Evolutionary conservation across 1,140 invertebrate species (phyloP).

Genomic region (Caerostris extrusa): DNA sequence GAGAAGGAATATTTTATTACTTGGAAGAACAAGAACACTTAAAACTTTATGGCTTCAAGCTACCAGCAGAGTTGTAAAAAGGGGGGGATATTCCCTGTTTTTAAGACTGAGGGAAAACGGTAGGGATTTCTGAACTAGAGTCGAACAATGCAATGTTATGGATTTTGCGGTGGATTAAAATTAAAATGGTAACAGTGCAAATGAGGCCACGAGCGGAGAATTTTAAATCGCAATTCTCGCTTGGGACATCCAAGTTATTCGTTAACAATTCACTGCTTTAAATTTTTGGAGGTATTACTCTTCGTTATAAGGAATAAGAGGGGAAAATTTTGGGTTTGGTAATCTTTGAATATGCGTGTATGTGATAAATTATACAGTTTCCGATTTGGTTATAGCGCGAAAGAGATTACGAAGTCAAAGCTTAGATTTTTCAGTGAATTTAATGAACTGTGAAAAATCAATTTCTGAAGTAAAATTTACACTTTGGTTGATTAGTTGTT

Average conservation of each 20-base stretch:
- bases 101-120: neutral
- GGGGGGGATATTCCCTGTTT: neutral
- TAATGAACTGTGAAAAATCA: too few species aligned
- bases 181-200: neutral
- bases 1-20: neutral
- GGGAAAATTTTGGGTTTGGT: too few species aligned
- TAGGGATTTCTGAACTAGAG: neutral
- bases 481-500: too few species aligned
- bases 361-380: too few species aligned
- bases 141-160: neutral
- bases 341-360: too few species aligned
- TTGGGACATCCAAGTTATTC: neutral
- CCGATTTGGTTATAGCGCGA: too few species aligned
- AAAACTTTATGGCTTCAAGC: conserved; percentile 19
- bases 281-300: neutral
- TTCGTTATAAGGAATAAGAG: too few species aligned
- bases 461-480: too few species aligned
- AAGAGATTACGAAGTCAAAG: too few species aligned
- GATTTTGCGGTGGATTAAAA: conserved; percentile 19
- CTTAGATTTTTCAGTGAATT: too few species aligned
- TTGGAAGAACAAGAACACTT: neutral
- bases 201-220: neutral
- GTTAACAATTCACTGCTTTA: neutral
- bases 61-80: neutral
- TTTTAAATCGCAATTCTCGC: neutral